These are phyloP conservation scores for Nomada ruficornis DNA, from an alignment of 2,888 invertebrate genomes.

Conservation along the genomic window DNA sequence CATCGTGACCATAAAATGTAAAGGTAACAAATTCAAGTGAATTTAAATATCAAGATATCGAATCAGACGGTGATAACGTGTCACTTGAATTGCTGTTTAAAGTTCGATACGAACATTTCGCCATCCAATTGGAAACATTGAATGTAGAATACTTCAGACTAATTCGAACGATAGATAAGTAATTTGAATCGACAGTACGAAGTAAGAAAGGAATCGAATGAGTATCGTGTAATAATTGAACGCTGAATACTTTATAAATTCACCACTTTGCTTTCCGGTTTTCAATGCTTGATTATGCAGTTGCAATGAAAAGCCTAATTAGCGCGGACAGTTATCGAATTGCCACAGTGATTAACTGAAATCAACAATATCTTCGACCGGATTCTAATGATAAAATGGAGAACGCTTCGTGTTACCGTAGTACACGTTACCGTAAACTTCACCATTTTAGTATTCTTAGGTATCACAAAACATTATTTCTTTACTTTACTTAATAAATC, in stretches of 20 bases:
- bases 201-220: too few relatives aligned
- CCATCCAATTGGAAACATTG: not conserved
- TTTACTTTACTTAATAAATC: too few relatives aligned
- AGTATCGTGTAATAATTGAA: too few relatives aligned
- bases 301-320: slow-evolving; percentile 8
- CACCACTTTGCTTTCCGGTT: not conserved
- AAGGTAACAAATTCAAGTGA: not conserved
- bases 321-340: slow-evolving; percentile 24
- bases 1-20: not conserved
- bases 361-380: not conserved
- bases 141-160: not conserved
- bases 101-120: slow-evolving; percentile 2
- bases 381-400: not conserved
- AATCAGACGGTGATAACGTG: not conserved
- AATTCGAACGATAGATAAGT: not conserved
- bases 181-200: not conserved
- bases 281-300: not conserved
- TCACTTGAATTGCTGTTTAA: slow-evolving; percentile 31
- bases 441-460: not conserved
- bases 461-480: not conserved
- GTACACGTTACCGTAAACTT: not conserved
- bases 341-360: slow-evolving; percentile 8
- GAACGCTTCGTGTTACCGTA: not conserved
- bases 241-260: not conserved
- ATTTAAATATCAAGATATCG: not conserved